These are phyloP conservation scores for Esox masquinongy DNA, from an alignment of 2,797 vertebrate genomes.

Conservation along the genomic window DNA sequence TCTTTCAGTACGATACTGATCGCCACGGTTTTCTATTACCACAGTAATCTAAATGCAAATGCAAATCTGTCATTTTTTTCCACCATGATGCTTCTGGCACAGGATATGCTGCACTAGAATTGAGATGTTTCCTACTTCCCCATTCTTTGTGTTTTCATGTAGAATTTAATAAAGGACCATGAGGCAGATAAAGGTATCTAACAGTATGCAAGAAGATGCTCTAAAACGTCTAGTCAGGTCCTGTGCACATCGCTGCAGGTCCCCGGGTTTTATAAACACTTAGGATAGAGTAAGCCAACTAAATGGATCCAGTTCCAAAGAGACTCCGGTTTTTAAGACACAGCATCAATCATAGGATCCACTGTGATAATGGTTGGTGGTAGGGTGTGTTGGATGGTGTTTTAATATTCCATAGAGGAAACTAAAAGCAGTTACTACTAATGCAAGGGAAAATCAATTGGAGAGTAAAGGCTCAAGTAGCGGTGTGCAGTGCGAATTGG, in stretches of 20 bases:
- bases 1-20: conserved; percentile 70
- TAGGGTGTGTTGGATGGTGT: neutral
- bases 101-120: conserved; percentile 60
- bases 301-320: neutral
- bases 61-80: conserved; percentile 69
- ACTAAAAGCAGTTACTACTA: neutral
- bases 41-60: conserved; percentile 87
- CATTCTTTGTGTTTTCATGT: conserved; percentile 29
- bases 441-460: conserved; percentile 11
- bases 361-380: conserved; percentile 4
- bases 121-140: conserved; percentile 50
- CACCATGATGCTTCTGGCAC: conserved; percentile 66
- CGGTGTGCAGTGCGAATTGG: neutral
- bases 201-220: conserved; percentile 34
- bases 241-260: neutral
- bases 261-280: neutral
- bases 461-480: conserved; percentile 11
- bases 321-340: conserved; percentile 1
- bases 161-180: conserved; percentile 56
- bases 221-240: conserved; percentile 30
- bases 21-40: conserved; percentile 76
- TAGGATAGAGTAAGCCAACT: neutral
- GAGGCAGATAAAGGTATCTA: conserved; percentile 54
- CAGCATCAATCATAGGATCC: neutral
- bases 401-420: neutral